Conservation (phyloP, 2,797 vertebrate genomes). For the Streptopelia turtur region DNA sequence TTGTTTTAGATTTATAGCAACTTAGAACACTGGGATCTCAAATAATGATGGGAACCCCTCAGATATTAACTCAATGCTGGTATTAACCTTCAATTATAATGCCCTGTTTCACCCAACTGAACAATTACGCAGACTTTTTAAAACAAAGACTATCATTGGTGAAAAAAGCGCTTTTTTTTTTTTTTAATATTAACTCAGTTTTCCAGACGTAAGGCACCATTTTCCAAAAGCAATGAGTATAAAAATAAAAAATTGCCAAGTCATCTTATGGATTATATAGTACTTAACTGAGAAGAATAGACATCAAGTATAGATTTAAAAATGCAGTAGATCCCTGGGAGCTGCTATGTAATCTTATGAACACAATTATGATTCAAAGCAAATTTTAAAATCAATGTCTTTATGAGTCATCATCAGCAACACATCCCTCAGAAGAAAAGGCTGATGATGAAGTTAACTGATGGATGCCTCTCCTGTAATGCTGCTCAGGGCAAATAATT, state of each 20-base stretch:
- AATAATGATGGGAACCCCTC: not conserved
- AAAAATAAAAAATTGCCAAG: conserved; percentile 44
- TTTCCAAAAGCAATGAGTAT: conserved; percentile 8
- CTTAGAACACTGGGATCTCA: not conserved
- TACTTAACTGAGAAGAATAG: conserved; percentile 63
- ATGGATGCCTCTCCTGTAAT: conserved; percentile 57
- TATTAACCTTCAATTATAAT: conserved; percentile 24
- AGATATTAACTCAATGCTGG: not conserved
- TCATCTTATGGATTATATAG: conserved; percentile 20
- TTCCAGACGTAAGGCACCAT: not conserved
- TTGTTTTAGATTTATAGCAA: not conserved
- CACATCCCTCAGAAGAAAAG: conserved; percentile 65
- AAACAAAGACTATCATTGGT: not conserved
- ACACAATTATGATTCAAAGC: conserved; percentile 72
- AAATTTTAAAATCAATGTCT: conserved; percentile 77
- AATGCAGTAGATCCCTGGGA: conserved; percentile 67
- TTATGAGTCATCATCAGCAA: conserved; percentile 74
- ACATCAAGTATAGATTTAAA: conserved; percentile 68
- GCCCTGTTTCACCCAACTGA: not conserved
- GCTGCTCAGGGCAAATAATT: conserved; percentile 40
- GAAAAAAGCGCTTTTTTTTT: not conserved
- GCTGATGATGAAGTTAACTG: conserved; percentile 59
- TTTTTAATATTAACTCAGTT: not conserved
- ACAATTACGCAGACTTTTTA: not conserved
- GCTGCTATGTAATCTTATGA: conserved; percentile 66